Conservation (phyloP, 1,140 invertebrate species). For the Wiebesia pumilae region DNA sequence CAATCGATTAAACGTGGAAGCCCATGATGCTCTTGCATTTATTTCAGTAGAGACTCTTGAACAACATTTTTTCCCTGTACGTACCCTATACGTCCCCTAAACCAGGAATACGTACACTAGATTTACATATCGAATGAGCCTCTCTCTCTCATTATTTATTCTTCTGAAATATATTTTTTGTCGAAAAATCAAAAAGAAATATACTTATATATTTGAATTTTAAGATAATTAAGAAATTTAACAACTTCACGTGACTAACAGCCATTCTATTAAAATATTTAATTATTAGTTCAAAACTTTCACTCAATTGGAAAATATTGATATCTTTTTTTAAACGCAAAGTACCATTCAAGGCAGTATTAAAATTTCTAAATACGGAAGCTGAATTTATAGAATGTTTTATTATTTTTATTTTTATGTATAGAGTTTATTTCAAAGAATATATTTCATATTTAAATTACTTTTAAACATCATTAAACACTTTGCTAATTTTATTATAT, state of each 20-base stretch:
- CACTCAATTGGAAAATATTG: not conserved
- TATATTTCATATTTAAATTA: not conserved
- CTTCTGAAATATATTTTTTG: not conserved
- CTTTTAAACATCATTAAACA: not conserved
- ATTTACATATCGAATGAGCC: conserved; percentile 16
- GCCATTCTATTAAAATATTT: too few species aligned
- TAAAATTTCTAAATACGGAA: not conserved
- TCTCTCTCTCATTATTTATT: not conserved
- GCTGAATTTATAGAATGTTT: not conserved
- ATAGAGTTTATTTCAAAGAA: not conserved
- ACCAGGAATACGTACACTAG: not conserved
- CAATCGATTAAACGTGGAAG: not conserved
- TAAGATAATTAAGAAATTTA: too few species aligned
- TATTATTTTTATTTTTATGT: not conserved
- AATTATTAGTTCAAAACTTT: too few species aligned
- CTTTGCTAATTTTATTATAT: not conserved
- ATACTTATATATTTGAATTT: too few species aligned
- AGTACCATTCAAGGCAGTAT: not conserved
- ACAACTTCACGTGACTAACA: too few species aligned
- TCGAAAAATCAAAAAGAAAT: not conserved
- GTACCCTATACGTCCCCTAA: not conserved
- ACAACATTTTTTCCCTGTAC: not conserved
- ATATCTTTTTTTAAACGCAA: not conserved
- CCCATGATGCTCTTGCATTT: not conserved
- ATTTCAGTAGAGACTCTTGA: not conserved